Percentiles rank a stretch among this genome's conserved stretches.
phyloP scores from a whole-genome alignment of 2,888 invertebrate genomes.

The Habroteleia sp. region DNA sequence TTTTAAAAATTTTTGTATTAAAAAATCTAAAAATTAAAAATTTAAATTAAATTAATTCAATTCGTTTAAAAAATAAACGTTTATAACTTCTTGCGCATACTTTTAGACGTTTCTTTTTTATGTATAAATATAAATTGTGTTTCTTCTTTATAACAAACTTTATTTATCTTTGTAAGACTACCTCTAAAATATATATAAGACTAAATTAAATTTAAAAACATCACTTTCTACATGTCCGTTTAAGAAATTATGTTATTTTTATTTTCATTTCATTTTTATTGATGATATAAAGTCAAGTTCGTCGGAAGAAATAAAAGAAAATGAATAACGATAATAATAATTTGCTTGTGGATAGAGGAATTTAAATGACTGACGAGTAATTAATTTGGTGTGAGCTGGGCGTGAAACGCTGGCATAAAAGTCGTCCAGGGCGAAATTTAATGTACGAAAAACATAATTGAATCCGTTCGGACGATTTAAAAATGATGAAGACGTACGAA shows the following conservation, averaged over 20 bases:
- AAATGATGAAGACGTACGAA: conserved; percentile 39
- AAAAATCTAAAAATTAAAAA: no score
- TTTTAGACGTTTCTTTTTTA: no score
- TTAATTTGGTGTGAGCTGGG: conserved; percentile 24
- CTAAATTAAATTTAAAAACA: no score
- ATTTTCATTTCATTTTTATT: conserved; percentile 1
- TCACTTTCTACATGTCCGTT: no score
- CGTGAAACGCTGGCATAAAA: conserved; percentile 17
- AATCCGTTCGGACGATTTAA: conserved; percentile 31
- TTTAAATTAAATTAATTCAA: no score
- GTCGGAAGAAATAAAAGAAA: not conserved
- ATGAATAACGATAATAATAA: conserved; percentile 5
- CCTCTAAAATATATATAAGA: no score
- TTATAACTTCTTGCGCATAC: no score
- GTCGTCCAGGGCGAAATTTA: conserved; percentile 6
- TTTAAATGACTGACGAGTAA: conserved; percentile 10
- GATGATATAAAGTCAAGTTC: not conserved
- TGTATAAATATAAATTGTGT: no score
- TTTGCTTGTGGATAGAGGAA: conserved; percentile 5
- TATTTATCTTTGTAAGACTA: no score
- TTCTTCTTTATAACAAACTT: no score
- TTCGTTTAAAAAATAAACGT: no score
- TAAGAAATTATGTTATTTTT: not conserved
- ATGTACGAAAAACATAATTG: conserved; percentile 41
- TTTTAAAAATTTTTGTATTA: no score